Percentiles rank a stretch among this genome's conserved stretches.
Evolutionary conservation across 2,113 vertebrate genomes (phyloP).

Genomic region (Eira barbara): DNA sequence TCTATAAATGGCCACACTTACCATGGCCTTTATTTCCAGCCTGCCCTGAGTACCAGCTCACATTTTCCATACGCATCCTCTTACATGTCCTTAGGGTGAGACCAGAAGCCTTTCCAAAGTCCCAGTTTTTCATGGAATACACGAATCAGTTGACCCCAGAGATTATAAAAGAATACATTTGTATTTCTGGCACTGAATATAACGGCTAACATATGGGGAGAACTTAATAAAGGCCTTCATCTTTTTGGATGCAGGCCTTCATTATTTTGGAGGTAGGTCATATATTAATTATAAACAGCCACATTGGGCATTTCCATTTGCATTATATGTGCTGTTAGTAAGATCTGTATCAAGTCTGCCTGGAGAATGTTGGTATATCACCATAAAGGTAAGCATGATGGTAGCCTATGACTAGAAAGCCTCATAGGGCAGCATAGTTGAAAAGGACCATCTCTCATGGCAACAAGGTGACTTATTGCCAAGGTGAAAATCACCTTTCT

Average conservation of each 20-base stretch:
- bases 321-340: neutral
- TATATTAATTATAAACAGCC: constrained; percentile 4
- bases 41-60: neutral
- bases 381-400: neutral
- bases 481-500: neutral
- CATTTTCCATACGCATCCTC: neutral
- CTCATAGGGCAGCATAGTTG: neutral
- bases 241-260: neutral
- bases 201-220: neutral
- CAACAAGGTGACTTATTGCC: neutral
- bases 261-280: neutral
- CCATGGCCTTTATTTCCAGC: neutral
- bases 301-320: neutral
- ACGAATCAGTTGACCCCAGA: neutral
- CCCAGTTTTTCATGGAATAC: neutral
- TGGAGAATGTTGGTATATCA: neutral
- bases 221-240: neutral
- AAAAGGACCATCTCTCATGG: neutral
- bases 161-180: neutral
- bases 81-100: neutral
- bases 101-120: neutral
- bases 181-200: neutral
- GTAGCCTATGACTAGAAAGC: neutral
- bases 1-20: neutral
- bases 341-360: neutral